Evolutionary conservation across 2,797 vertebrate genomes (phyloP).

Genomic region (Buphagus erythrorhynchus): DNA sequence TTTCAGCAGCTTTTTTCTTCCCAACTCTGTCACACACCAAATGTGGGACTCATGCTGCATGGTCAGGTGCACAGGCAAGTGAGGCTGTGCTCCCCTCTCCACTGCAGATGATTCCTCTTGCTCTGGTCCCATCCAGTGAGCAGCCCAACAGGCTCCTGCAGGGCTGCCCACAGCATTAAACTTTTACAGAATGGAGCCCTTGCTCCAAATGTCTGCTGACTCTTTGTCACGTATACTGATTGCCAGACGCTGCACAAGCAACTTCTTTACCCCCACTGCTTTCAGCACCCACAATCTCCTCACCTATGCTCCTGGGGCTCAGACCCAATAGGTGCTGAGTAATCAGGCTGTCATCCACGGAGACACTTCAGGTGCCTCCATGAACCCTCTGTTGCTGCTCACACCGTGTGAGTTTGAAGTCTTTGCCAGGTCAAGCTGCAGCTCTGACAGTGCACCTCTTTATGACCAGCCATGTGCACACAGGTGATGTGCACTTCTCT

Average conservation of each 20-base stretch:
- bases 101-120: neutral
- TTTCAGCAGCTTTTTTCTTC: neutral
- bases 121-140: fast-evolving
- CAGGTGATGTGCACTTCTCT: fast-evolving
- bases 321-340: neutral
- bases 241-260: neutral
- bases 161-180: neutral
- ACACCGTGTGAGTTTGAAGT: neutral
- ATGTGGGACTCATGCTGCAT: fast-evolving
- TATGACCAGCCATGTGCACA: neutral
- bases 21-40: neutral
- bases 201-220: fast-evolving
- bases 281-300: neutral
- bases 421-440: neutral
- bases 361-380: fast-evolving
- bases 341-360: neutral
- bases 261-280: neutral
- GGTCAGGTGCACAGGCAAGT: fast-evolving
- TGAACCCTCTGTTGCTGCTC: fast-evolving
- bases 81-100: fast-evolving
- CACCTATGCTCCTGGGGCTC: neutral
- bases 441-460: neutral
- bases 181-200: neutral
- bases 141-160: neutral
- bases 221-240: neutral